Evolutionary conservation across 1,140 invertebrate species (phyloP).

Genomic region (Zaprionus nigranus): DNA sequence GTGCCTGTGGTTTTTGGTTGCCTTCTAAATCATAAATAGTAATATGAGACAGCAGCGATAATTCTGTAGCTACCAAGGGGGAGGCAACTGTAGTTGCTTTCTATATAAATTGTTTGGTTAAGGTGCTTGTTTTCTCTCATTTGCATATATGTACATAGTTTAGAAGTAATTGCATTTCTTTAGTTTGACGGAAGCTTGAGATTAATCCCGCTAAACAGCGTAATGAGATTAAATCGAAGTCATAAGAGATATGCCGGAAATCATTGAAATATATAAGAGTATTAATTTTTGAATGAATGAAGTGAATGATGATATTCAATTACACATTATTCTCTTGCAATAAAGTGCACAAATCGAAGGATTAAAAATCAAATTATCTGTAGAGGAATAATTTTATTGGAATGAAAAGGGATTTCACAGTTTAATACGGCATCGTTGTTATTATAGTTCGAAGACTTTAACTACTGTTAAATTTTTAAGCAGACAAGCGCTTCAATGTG

Average conservation of each 20-base stretch:
- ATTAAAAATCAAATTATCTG: too few relatives aligned
- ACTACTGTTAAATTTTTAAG: background rate
- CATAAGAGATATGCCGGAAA: too few relatives aligned
- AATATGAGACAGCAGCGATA: constrained; percentile 49
- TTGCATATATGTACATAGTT: background rate
- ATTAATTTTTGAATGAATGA: too few relatives aligned
- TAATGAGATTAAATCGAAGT: background rate
- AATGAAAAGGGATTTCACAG: too few relatives aligned
- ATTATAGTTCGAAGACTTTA: too few relatives aligned
- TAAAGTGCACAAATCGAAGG: too few relatives aligned
- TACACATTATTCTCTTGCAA: too few relatives aligned
- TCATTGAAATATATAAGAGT: too few relatives aligned
- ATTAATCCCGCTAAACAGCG: constrained; percentile 3
- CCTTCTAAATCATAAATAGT: constrained; percentile 56
- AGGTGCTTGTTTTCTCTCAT: background rate
- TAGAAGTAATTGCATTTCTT: background rate
- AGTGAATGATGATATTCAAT: too few relatives aligned
- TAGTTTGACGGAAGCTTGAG: background rate
- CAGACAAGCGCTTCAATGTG: background rate
- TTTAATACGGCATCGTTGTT: too few relatives aligned
- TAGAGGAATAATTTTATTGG: too few relatives aligned
- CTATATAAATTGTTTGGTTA: background rate
- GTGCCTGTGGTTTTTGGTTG: constrained; percentile 48
- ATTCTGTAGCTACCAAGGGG: constrained; percentile 36
- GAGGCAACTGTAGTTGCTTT: constrained; percentile 39